Percentiles rank a stretch among this genome's conserved stretches.
phyloP scores from a whole-genome alignment of 2,113 vertebrate species.

The Dermatemys mawii region DNA sequence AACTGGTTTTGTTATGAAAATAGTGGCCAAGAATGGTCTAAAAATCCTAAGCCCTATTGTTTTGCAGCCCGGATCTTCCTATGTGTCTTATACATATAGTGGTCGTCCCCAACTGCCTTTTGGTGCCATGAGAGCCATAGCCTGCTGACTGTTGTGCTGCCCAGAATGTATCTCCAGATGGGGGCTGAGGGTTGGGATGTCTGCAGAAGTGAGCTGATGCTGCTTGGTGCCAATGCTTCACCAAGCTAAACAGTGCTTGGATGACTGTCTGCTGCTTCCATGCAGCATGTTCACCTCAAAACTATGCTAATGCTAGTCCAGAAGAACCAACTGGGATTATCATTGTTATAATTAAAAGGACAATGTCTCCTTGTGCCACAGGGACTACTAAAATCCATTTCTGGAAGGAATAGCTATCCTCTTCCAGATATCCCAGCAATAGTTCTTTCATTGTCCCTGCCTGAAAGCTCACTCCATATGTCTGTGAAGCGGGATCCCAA shows the following conservation, averaged over 20 bases:
- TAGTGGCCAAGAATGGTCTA: neutral
- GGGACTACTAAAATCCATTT: neutral
- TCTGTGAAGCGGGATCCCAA: neutral
- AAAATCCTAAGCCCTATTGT: rapidly evolving
- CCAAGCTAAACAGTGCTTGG: neutral
- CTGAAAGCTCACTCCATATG: neutral
- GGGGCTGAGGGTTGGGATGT: too few species aligned
- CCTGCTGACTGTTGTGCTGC: too few species aligned
- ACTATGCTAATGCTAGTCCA: neutral
- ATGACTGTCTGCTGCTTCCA: neutral
- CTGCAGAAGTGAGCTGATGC: too few species aligned
- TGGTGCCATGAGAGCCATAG: neutral
- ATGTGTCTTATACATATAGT: neutral
- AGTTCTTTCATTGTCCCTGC: neutral
- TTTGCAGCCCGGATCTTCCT: rapidly evolving
- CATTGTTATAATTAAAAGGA: neutral
- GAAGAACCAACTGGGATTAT: neutral
- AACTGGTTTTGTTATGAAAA: neutral
- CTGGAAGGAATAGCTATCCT: neutral
- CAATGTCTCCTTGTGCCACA: neutral
- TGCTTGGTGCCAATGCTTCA: neutral
- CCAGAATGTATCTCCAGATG: neutral
- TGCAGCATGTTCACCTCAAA: neutral
- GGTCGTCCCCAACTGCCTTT: neutral
- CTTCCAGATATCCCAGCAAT: neutral